Base-by-base conservation (phyloP, 1,140 invertebrate genomes). In the Macrostomum lignano region DNA sequence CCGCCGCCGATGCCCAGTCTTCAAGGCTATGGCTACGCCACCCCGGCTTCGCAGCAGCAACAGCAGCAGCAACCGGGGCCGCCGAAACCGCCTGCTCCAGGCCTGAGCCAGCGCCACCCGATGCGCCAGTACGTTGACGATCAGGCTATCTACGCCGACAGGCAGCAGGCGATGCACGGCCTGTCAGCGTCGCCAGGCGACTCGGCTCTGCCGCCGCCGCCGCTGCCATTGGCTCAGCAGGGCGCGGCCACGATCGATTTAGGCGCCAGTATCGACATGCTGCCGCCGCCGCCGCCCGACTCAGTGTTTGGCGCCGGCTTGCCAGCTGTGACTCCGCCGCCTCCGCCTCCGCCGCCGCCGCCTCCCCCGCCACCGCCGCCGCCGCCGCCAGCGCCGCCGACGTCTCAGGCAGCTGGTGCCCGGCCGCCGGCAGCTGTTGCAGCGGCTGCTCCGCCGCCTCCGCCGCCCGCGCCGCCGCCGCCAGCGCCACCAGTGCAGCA, bases 381-480 rank as follows among this genome's bases (percentile, higher is more conserved):
- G 4, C 26, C 26, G 9, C 26, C 26, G 19, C 14, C 26, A 28
- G 19, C 19, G 26, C 19, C 26, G 19, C 19, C 15, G 15, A 15
- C 19, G 9, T 28, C 26, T 15, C 26, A 28, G 15, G 19, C 15
- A 28, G 14, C 26, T 3, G 26, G 26, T 28, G 26, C 26, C 14
- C 26, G 19, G 7, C 26, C 26, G 19, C 15, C 9, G 26, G 26
- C 15, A 15, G 19, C 5, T 28, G 19, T 14, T 15, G 9, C 9
- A 28, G 15, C 19, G 19, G 14, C 26, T 3, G 26, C 19, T 3
- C 26, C 26, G 19, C 19, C 26, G 7, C 26, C 26, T 3, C 26
- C 26, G 9, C 19, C 26, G 19, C 26, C 26, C 19, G 14, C 26
- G 3, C 26, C 26, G 9, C 26, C 26, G 5, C 26, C 26, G 19